Base-by-base conservation (phyloP, 2,113 vertebrate species). In the Ictalurus punctatus region DNA sequence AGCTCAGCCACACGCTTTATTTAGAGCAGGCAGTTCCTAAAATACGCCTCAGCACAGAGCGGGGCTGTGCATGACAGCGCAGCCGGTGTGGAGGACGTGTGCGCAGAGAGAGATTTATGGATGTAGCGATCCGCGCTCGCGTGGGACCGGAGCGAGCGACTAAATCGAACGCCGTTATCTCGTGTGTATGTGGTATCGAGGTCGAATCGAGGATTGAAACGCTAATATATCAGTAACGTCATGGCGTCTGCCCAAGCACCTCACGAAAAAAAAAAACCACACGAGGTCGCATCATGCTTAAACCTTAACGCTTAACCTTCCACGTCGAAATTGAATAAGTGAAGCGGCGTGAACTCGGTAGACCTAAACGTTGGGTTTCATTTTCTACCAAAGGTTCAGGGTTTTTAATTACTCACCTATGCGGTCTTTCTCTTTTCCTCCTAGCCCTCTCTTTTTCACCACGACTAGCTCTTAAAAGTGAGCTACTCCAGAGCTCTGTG, bases 401-500 rank as follows among this genome's bases (percentile, higher is more conserved):
- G 84, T 54, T 44, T 44, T 44, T 5, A 44, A 58, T 86, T 40
- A 58, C 69, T 61, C 79, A 40, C 14, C 78, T 74, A 52, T 44
- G 52, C 10, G 19, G 40, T 80, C 34, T n/a, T 25, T 79, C 61
- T 79, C 27, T 54, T n/a, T 40, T 86, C 44, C 61, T 89, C 84
- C 63, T 89, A 67, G 78, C 81, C 61, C 74, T 52, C 37, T 81
- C 25, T 90, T 80, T 88, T 13, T 90, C 86, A 83, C 83, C 86
- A 81, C 89, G 59, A 79, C 13, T 87, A 63, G 69, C 65, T 90
- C 9, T 92, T 87, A 88, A 88, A 93, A 74, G 86, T 90, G 88
- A 93, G 92, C 90, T 93, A 92, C 92, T 92, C 92, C 81, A 73
- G 87, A 87, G 84, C 59, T 74, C 63, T 8, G 9, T 79, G 87